A percentile compares a stretch with the other conserved stretches of the same genome.
Conservation (phyloP, 2,888 invertebrate genomes). For the Bombylius major region DNA sequence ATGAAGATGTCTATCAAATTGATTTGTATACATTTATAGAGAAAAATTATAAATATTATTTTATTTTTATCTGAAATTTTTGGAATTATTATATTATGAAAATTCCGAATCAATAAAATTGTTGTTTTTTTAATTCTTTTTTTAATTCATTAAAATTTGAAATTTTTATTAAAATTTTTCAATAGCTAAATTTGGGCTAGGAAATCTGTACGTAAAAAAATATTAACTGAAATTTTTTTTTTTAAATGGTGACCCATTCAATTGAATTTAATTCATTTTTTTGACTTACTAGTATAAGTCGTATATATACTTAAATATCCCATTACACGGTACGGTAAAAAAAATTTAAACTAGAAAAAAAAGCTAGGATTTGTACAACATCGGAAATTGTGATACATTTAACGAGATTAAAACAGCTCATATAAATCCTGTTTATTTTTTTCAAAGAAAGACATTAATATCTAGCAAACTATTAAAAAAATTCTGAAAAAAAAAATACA, state of each 20-base stretch:
- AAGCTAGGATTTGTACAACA: neutral
- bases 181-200: neutral
- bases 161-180: neutral
- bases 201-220: neutral
- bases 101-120: too few species aligned
- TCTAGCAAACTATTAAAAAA: too few species aligned
- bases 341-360: neutral
- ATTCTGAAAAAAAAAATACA: neutral
- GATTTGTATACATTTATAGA: neutral
- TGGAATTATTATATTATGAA: too few species aligned
- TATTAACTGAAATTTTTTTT: too few species aligned
- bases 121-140: too few species aligned
- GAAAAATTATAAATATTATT: neutral
- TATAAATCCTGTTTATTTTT: neutral
- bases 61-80: too few species aligned
- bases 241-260: too few species aligned
- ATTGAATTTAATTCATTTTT: neutral
- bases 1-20: constrained; percentile 1
- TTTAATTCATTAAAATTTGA: neutral
- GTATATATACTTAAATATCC: too few species aligned
- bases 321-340: neutral
- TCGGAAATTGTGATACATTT: neutral
- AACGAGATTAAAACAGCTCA: constrained; percentile 3
- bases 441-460: neutral
- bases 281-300: too few species aligned